These are phyloP conservation scores for Athripsodes cinereus DNA, from an alignment of 2,888 invertebrate species.

Conservation along the genomic window DNA sequence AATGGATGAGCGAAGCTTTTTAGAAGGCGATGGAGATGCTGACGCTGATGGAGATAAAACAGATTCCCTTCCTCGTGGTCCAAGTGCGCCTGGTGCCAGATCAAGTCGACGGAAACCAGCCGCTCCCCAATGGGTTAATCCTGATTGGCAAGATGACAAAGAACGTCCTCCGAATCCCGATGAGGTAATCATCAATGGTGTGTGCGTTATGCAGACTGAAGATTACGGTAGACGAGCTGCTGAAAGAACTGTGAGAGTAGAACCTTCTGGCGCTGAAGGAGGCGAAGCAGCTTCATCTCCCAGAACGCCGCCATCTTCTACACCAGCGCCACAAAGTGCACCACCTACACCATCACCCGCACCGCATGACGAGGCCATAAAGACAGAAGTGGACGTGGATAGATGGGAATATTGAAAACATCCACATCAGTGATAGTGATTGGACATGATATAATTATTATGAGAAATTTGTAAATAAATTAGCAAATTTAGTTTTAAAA, in stretches of 20 bases:
- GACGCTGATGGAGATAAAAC: slow-evolving; percentile 53
- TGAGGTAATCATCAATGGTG: slow-evolving; percentile 89
- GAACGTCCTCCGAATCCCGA: slow-evolving; percentile 54
- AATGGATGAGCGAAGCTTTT: slow-evolving; percentile 45
- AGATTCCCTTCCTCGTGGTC: slow-evolving; percentile 43
- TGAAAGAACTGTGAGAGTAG: slow-evolving; percentile 69
- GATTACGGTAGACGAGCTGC: slow-evolving; percentile 58
- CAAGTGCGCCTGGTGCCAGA: slow-evolving; percentile 34
- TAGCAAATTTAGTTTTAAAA: slow-evolving; percentile 27
- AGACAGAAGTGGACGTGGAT: slow-evolving; percentile 55
- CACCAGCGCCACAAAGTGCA: slow-evolving; percentile 34
- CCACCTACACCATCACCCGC: slow-evolving; percentile 30
- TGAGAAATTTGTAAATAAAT: slow-evolving; percentile 19
- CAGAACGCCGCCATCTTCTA: slow-evolving; percentile 28
- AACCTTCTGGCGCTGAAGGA: slow-evolving; percentile 63
- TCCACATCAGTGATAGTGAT: slow-evolving; percentile 4
- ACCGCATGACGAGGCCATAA: slow-evolving; percentile 47
- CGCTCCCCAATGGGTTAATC: slow-evolving; percentile 96
- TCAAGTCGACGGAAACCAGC: slow-evolving; percentile 84
- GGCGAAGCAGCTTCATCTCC: slow-evolving; percentile 40
- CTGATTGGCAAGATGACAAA: slow-evolving; percentile 75
- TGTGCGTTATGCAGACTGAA: slow-evolving; percentile 84
- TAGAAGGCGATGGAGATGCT: slow-evolving; percentile 39
- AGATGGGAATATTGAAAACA: slow-evolving; percentile 54
- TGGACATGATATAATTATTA: too few relatives aligned